A percentile compares a stretch with the other conserved stretches of the same genome.
These are phyloP conservation scores for Cremastinae sp. DNA, from an alignment of 2,888 invertebrate genomes.

Conservation along the genomic window DNA sequence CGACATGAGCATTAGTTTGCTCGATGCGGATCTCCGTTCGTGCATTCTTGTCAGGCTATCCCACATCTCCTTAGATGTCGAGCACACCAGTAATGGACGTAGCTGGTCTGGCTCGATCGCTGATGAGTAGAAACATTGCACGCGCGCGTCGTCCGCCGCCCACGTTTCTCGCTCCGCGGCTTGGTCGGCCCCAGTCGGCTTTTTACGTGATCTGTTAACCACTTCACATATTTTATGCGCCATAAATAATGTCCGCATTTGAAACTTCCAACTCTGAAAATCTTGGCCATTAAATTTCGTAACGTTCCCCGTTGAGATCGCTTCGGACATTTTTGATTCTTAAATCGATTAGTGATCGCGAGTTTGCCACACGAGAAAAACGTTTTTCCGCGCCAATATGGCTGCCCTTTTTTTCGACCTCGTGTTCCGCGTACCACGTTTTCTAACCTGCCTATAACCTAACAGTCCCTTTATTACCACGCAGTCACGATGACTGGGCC, in stretches of 20 bases:
- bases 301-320: slow-evolving; percentile 42
- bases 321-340: slow-evolving; percentile 37
- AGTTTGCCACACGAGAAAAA: not conserved
- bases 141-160: slow-evolving; percentile 52
- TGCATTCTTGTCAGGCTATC: slow-evolving; percentile 43
- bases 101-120: slow-evolving; percentile 56
- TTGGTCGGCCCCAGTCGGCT: slow-evolving; percentile 13
- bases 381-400: not conserved
- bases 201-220: slow-evolving; percentile 31
- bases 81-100: slow-evolving; percentile 49
- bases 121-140: slow-evolving; percentile 61
- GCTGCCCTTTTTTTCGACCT: slow-evolving; percentile 11
- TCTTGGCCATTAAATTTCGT: slow-evolving; percentile 47
- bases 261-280: slow-evolving; percentile 50
- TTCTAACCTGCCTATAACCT: too few relatives aligned
- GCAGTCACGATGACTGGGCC: slow-evolving; percentile 2
- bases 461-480: not conserved
- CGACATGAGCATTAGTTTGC: slow-evolving; percentile 33
- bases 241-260: slow-evolving; percentile 38
- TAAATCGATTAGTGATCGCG: too few relatives aligned
- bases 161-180: slow-evolving; percentile 31
- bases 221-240: slow-evolving; percentile 41
- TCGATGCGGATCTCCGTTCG: slow-evolving; percentile 54
- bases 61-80: slow-evolving; percentile 59
- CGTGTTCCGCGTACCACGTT: too few relatives aligned